Evolutionary conservation across 1,140 invertebrate genomes (phyloP), one percentile per base, ranked within the genome.

Genomic region (Zaprionus gabonicus): DNA sequence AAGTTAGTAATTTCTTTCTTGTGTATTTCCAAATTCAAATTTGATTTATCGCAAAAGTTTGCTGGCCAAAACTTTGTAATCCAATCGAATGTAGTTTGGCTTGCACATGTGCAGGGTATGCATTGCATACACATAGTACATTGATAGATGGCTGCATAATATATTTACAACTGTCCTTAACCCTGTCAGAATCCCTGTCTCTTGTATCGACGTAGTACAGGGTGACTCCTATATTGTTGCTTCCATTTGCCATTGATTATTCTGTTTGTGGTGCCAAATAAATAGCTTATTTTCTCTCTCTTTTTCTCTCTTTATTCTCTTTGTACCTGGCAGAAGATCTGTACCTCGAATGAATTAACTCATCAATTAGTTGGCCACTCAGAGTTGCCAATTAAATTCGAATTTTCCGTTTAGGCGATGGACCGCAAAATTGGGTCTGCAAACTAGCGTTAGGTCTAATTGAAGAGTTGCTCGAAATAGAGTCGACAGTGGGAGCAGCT

Each of bases 351-450:
- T 49, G 71, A 28, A 70, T 73, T 59, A 76, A 62, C 62, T 76
- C 82, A 80, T 86, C 83, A 86, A 82, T 80, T 80, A 78, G 80
- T 59, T 58, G 60, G 64, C 78, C 69, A 81, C 84, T 79, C 68
- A 70, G 73, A 75, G 70, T 78, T 74, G 84, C 79, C 83, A 80
- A 86, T 86, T 86, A 86, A 87, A 78, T 81, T 74, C 66, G 34
- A 72, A 84, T 84, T 73, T 77, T 46, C 46, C 46, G 64, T 67
- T 76, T 56, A 55, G 55, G 28, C 25, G 70, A 46, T 62, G 74
- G 36, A 65, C 36, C 62, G 62, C 36, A 67, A 60, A 77, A 72
- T n/a, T 73, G 62, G 56, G 56, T 63, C 63, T 34, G 46, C 17
- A 76, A 88, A 83, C 85, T 81, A 81, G 69, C 63, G 66, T 66